Base-by-base conservation (phyloP, 1,140 invertebrate genomes). In the Augochlora pura region DNA sequence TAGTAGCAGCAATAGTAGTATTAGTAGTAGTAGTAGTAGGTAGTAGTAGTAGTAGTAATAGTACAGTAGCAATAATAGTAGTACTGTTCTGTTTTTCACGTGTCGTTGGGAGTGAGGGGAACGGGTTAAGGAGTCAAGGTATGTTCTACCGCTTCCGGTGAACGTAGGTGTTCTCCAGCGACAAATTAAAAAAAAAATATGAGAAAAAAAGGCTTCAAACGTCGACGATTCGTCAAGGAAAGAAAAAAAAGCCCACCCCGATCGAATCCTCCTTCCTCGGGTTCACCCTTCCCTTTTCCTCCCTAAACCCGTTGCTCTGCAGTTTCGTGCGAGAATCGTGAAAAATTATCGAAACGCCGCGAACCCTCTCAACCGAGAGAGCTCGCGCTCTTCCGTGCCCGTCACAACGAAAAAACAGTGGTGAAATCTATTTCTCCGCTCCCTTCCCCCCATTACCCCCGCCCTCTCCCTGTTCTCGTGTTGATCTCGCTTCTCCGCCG, bases 1-100 rank as follows among this genome's bases (percentile, higher is more conserved):
- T 38, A 69, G 57, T 68, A 68, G 63, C 74, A 71, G 57, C 39
- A 77, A 59, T 74, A 71, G 68, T 67, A 81, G 68, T 62, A 62
- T 1, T 80, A 78, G 63, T 83, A 83, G 59, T 80, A 83, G 66
- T 87, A 32, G 32, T 32, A 32, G 32, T 32, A 32, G 32, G 57
- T 68, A 68, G 63, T 68, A 71, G 57, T 42, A 72, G 64, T 74
- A 82, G 70, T 80, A 87, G 82, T 87, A 85, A 72, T 66, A 81
- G 76, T 84, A 87, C 77, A 81, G 80, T 82, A 83, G 75, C 82
- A 83, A 83, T 82, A 87, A 71, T 87, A 87, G 68, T 80, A 82
- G 75, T 87, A 82, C 75, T 79, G 78, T 87, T 60, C 39, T 84
- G 81, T 60, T n/a, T 42, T 83, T 83, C 63, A 82, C 84, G 80